Evolutionary conservation across 2,113 vertebrate genomes (phyloP), one percentile per base, ranked within the genome.

Genomic region (Ptychochromis oligacanthus): DNA sequence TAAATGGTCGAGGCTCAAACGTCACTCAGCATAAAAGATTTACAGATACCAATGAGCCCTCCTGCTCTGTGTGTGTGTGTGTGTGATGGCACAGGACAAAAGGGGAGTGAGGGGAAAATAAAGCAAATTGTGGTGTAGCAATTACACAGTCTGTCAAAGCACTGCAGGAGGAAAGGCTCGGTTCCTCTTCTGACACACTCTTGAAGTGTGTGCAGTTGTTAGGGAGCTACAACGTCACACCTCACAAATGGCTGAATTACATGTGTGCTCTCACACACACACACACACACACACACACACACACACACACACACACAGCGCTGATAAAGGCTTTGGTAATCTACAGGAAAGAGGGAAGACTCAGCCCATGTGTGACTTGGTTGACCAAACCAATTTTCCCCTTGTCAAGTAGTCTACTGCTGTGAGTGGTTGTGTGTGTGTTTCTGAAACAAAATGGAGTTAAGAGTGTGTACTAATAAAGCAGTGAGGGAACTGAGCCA

Each of bases 371-470:
- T 79, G 90, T 87, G 88, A 88, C 82, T 83, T 79, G 75, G 82
- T 77, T 84, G 89, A 91, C 89, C 89, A 90, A 90, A 89, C 89
- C 90, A 93, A 92, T 91, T 90, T 91, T 82, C 85, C 52, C 61
- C 83, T 65, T 89, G 89, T 92, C 86, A 87, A 64, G 65, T 52
- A 70, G 78, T 64, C 49, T 11, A 36, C 58, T 76, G 70, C 70
- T 60, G 52, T 46, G 54, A 62, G 79, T 49, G 64, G 15, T 40
- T 31, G 24, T 87, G 38, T 67, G 77, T 59, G 79, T 78, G 79
- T 72, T 17, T 67, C 18, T 59, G n/a, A 77, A 31, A 38, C n/a
- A 38, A 43, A 72, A 60, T 18, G n/a, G 72, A 88, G 38, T 46
- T 20, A 49, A 65, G n/a, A 83, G 46, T 56, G 57, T 58, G 79